These are phyloP conservation scores for Gnathonemus longibarbis DNA, from an alignment of 2,113 vertebrate genomes.

Conservation along the genomic window DNA sequence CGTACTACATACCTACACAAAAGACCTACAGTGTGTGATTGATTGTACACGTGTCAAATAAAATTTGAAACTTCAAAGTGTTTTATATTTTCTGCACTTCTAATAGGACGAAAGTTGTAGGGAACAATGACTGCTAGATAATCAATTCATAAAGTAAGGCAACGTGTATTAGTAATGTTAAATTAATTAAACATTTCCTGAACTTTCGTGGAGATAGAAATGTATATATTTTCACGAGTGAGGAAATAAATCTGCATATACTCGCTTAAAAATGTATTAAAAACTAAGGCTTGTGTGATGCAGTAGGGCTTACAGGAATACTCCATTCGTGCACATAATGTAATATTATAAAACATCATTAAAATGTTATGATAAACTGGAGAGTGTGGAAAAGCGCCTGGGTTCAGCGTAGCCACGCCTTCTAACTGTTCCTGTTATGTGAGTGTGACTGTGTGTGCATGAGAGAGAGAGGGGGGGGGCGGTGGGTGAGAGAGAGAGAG, in stretches of 20 bases:
- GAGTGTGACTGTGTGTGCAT: background rate
- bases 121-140: background rate
- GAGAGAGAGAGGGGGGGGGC: conserved; percentile 5
- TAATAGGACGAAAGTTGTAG: background rate
- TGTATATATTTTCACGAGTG: background rate
- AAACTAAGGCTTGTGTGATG: background rate
- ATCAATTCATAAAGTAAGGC: background rate
- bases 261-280: background rate
- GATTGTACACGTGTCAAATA: background rate
- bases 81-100: background rate
- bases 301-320: background rate
- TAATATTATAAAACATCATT: background rate
- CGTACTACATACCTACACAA: background rate
- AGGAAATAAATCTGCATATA: background rate
- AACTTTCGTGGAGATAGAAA: background rate
- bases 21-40: background rate
- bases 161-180: background rate
- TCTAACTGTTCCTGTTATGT: conserved; percentile 17
- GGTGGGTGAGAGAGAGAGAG: background rate
- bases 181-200: background rate
- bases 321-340: background rate
- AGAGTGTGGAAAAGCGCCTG: background rate
- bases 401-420: conserved; percentile 34
- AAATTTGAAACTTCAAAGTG: background rate
- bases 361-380: background rate